Evolutionary conservation across 2,888 invertebrate genomes (phyloP).

Genomic region (Coenonympha arcania): DNA sequence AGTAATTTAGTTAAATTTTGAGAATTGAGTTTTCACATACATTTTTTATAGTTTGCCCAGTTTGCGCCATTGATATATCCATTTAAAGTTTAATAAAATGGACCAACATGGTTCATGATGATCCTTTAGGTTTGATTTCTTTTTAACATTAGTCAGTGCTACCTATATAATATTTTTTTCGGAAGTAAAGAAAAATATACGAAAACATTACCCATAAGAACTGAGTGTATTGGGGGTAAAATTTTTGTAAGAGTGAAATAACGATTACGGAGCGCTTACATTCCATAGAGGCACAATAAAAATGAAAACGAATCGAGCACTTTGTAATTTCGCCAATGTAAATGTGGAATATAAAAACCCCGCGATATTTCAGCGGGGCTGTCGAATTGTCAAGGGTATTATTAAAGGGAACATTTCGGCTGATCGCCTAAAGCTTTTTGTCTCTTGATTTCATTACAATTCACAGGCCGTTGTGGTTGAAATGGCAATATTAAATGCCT

Average conservation of each 20-base stretch:
- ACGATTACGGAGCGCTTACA: background rate
- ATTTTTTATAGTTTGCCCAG: too few species aligned
- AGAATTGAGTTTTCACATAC: too few species aligned
- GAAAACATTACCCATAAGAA: too few species aligned
- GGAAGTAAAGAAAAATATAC: too few species aligned
- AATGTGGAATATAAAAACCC: slow-evolving; percentile 8
- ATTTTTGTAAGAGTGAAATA: background rate
- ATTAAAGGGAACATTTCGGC: slow-evolving; percentile 8
- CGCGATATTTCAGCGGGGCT: slow-evolving; percentile 3
- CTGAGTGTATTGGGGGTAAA: too few species aligned
- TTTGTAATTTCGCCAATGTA: slow-evolving; percentile 8
- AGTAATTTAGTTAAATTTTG: too few species aligned
- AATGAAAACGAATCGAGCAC: slow-evolving; percentile 5
- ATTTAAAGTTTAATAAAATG: too few species aligned
- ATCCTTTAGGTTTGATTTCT: too few species aligned
- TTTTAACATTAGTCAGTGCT: too few species aligned
- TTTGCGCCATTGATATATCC: too few species aligned
- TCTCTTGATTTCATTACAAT: slow-evolving; percentile 11
- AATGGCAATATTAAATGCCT: slow-evolving; percentile 1
- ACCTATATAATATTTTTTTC: too few species aligned
- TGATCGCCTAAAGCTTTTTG: slow-evolving; percentile 15
- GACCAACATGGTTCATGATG: too few species aligned
- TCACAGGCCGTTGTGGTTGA: background rate
- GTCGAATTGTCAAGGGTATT: slow-evolving; percentile 11
- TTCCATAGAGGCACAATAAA: background rate